These are phyloP conservation scores for Melanerpes formicivorus DNA, from an alignment of 2,113 vertebrate genomes.

Conservation along the genomic window DNA sequence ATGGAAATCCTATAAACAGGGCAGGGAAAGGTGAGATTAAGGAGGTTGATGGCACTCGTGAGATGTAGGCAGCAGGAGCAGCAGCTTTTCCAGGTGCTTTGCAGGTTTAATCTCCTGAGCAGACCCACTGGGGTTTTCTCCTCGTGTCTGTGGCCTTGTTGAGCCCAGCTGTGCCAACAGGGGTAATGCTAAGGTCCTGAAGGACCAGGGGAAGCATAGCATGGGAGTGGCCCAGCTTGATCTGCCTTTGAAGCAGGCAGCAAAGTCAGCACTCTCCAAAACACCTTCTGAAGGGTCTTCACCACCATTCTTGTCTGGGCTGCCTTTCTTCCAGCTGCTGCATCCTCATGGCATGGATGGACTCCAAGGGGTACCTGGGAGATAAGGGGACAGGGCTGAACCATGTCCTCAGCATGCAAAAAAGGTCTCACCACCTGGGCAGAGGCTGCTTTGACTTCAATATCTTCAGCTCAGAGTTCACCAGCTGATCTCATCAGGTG, in stretches of 20 bases:
- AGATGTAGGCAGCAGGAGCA: neutral
- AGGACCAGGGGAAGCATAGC: neutral
- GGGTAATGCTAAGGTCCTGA: neutral
- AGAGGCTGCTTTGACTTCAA: neutral
- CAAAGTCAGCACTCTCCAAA: neutral
- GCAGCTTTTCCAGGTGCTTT: neutral
- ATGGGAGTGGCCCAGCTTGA: neutral
- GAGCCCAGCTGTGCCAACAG: rapidly evolving
- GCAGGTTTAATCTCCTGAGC: neutral
- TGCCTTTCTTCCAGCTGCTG: neutral
- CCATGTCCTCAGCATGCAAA: neutral
- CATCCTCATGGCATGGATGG: neutral
- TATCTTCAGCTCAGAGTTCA: constrained; percentile 1
- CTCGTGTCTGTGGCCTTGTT: neutral
- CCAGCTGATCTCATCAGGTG: neutral
- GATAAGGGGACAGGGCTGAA: neutral
- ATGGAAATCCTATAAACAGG: neutral
- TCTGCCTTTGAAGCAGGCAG: neutral
- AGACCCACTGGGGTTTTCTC: neutral
- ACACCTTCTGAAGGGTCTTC: neutral
- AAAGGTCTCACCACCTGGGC: too few relatives aligned
- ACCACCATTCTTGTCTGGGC: neutral
- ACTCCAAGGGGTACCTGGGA: rapidly evolving
- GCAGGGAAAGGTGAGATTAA: neutral
- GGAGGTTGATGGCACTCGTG: neutral